Evolutionary conservation across 1,140 invertebrate species (phyloP).

Genomic region (Drosophila malerkotliana): DNA sequence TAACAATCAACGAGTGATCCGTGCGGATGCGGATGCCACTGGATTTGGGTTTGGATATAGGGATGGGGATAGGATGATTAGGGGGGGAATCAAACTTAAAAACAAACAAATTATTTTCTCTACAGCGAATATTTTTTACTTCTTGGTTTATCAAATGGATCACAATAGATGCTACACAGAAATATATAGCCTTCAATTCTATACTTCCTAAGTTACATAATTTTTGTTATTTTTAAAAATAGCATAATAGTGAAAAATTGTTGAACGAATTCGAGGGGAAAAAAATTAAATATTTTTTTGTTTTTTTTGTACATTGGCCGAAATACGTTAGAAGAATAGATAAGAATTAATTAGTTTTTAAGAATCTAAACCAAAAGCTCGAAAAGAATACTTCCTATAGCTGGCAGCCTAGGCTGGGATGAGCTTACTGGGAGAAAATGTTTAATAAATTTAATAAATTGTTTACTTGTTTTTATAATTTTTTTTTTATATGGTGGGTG

Average conservation of each 20-base stretch:
- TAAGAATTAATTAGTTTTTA: neutral
- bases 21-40: neutral
- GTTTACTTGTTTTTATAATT: neutral
- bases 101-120: neutral
- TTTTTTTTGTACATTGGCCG: too few species aligned
- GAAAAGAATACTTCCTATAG: neutral
- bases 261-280: too few species aligned
- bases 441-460: neutral
- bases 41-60: neutral
- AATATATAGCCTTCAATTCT: neutral
- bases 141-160: constrained; percentile 5
- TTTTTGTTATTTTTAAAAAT: neutral
- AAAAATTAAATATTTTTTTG: too few species aligned
- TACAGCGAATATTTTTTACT: neutral
- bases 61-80: neutral
- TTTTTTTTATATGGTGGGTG: neutral
- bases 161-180: neutral
- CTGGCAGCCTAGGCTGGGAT: constrained; percentile 2
- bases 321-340: neutral
- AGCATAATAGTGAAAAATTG: neutral
- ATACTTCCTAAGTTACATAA: neutral
- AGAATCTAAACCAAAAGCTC: neutral
- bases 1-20: constrained; percentile 10
- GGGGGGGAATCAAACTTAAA: neutral
- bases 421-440: neutral